Conservation (phyloP, 2,797 vertebrate species). For the Malacoctenus gilli region DNA sequence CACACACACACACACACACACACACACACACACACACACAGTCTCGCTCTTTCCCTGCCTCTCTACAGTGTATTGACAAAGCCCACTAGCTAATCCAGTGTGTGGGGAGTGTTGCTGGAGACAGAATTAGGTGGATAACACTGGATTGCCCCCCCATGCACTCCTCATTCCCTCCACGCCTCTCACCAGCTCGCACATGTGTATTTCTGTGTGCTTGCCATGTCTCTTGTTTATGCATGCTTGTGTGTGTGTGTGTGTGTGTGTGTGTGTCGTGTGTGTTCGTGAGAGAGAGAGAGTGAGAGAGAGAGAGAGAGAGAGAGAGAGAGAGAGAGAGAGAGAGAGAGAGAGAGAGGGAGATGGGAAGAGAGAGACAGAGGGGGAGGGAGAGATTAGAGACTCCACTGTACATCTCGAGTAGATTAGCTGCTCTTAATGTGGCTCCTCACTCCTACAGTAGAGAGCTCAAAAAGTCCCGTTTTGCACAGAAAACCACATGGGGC, state of each 20-base stretch:
- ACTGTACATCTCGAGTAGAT: constrained; percentile 50
- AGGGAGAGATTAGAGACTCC: neutral
- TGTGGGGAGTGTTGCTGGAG: constrained; percentile 61
- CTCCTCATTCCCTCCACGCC: constrained; percentile 17
- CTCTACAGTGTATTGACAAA: constrained; percentile 61
- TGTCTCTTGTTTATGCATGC: constrained; percentile 3
- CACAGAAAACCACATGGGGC: constrained; percentile 36
- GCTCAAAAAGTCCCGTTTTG: constrained; percentile 37
- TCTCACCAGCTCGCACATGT: constrained; percentile 21
- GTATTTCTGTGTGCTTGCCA: constrained; percentile 13
- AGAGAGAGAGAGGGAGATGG: constrained; percentile 42
- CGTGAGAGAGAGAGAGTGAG: constrained; percentile 40
- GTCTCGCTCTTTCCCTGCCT: constrained; percentile 38
- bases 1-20: constrained; percentile 20
- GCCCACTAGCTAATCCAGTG: constrained; percentile 65
- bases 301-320: constrained; percentile 29
- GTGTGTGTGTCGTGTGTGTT: no score
- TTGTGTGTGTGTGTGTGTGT: constrained; percentile 38
- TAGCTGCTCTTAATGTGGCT: constrained; percentile 55
- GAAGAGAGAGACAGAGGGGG: neutral
- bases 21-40: constrained; percentile 26
- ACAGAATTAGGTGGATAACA: constrained; percentile 68
- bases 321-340: constrained; percentile 31
- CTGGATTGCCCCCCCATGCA: constrained; percentile 36
- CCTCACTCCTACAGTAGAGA: constrained; percentile 37